phyloP scores from a whole-genome alignment of 2,113 vertebrate species.

The Phoenicopterus ruber region DNA sequence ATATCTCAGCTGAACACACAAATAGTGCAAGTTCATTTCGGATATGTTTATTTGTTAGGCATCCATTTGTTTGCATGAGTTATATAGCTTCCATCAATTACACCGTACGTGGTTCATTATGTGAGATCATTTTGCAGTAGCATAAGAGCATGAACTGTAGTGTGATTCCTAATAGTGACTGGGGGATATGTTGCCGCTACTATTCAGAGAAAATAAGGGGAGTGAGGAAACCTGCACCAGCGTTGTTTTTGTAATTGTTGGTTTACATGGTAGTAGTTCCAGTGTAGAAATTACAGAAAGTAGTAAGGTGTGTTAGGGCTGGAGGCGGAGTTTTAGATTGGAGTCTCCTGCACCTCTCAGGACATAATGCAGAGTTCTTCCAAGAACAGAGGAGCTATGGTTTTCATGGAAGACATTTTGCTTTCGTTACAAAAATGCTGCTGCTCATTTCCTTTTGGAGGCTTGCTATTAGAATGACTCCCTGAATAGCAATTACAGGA shows the following conservation, averaged over 20 bases:
- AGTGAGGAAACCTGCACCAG: background rate
- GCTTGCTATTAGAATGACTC: constrained; percentile 45
- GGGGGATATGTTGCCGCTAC: background rate
- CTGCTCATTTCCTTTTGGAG: constrained; percentile 30
- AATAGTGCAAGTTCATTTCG: constrained; percentile 26
- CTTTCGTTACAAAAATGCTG: background rate
- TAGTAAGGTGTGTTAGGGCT: background rate
- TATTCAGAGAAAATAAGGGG: constrained; percentile 31
- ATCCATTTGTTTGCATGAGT: constrained; percentile 47
- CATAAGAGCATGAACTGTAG: background rate
- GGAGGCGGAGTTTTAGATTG: background rate
- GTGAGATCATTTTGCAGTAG: constrained; percentile 20
- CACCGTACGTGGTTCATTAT: background rate
- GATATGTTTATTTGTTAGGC: constrained; percentile 45
- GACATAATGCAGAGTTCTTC: background rate
- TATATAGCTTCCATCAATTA: constrained; percentile 34
- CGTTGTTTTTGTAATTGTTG: constrained; percentile 26
- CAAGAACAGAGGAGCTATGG: background rate
- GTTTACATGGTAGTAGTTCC: background rate
- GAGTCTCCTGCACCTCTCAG: background rate
- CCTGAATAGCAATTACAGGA: constrained; percentile 73
- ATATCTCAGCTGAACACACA: constrained; percentile 37
- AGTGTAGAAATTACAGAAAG: background rate
- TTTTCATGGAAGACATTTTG: constrained; percentile 44
- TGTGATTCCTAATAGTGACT: background rate